These are phyloP conservation scores for Drepana falcataria DNA, from an alignment of 2,888 invertebrate species.

Conservation along the genomic window DNA sequence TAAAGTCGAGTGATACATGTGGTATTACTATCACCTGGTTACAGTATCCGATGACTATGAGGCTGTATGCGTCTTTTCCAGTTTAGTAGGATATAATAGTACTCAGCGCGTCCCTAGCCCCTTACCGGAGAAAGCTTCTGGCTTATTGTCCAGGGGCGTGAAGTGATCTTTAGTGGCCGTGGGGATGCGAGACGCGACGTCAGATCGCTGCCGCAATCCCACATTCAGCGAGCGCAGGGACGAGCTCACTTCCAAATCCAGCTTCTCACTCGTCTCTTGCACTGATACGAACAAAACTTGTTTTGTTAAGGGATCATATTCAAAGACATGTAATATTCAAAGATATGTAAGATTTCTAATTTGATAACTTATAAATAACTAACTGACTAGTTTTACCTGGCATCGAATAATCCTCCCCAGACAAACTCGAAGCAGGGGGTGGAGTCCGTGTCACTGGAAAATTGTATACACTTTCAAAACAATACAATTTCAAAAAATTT, in stretches of 20 bases:
- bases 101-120: no score
- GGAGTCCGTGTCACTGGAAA: conserved; percentile 69
- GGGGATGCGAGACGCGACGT: conserved; percentile 59
- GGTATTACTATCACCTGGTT: no score
- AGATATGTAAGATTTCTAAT: no score
- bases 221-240: conserved; percentile 49
- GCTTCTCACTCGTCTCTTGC: conserved; percentile 28
- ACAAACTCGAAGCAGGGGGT: conserved; percentile 65
- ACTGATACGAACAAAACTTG: conserved; percentile 10
- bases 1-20: no score
- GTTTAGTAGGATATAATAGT: no score
- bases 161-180: conserved; percentile 56
- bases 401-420: conserved; percentile 60
- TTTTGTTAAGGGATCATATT: background rate
- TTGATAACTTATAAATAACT: no score
- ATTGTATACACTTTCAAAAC: conserved; percentile 3
- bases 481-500: background rate
- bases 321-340: no score
- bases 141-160: conserved; percentile 42
- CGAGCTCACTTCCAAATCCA: conserved; percentile 30
- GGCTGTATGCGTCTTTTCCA: no score
- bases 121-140: conserved; percentile 42
- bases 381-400: conserved; percentile 30
- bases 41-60: no score
- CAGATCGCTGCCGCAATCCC: conserved; percentile 37